Conservation (phyloP, 2,888 invertebrate species). For the Archips xylosteana region DNA sequence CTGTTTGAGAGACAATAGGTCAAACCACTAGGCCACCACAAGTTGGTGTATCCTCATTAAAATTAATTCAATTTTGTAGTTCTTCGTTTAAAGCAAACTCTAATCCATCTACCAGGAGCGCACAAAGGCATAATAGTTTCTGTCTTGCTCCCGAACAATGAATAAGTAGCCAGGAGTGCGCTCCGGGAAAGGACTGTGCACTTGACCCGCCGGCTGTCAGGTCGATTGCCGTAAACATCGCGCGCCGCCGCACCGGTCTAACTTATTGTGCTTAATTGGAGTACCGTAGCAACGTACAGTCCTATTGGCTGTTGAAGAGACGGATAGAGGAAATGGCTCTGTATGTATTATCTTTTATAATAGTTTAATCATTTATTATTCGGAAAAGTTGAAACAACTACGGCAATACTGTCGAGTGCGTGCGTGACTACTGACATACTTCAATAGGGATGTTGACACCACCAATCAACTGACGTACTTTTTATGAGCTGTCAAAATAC, state of each 20-base stretch:
- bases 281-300: slow-evolving; percentile 20
- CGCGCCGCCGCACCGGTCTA: slow-evolving; percentile 31
- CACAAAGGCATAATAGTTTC: slow-evolving; percentile 21
- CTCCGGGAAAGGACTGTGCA: slow-evolving; percentile 38
- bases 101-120: slow-evolving; percentile 7
- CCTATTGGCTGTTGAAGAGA: not conserved
- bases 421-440: too few species aligned
- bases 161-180: slow-evolving; percentile 28
- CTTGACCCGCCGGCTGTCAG: slow-evolving; percentile 39
- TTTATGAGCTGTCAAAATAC: too few species aligned
- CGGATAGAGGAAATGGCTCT: not conserved
- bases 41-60: too few species aligned
- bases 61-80: too few species aligned
- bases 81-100: not conserved
- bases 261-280: slow-evolving; percentile 40
- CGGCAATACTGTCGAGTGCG: too few species aligned
- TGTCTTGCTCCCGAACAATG: slow-evolving; percentile 29
- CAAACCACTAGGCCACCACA: too few species aligned
- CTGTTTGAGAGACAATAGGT: too few species aligned
- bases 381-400: not conserved
- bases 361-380: not conserved
- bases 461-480: too few species aligned
- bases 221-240: slow-evolving; percentile 40
- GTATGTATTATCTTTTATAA: not conserved
- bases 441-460: too few species aligned